A percentile compares a stretch with the other conserved stretches of the same genome.
Conservation (phyloP, 1,140 invertebrate species). For the Euwallacea similis region DNA sequence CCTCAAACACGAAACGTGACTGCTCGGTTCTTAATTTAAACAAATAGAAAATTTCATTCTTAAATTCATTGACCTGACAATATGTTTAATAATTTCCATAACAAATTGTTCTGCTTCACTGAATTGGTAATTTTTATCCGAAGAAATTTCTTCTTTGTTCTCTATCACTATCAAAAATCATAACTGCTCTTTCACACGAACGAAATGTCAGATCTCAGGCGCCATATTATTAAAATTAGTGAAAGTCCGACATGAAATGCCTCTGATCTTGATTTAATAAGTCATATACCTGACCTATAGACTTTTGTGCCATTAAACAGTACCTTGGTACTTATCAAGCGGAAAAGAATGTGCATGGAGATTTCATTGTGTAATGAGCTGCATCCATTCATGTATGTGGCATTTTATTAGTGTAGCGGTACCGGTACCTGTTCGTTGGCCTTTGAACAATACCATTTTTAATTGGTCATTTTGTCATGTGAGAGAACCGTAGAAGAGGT, state of each 20-base stretch:
- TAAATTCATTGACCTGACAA: too few relatives aligned
- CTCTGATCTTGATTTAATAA: neutral
- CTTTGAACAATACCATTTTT: neutral
- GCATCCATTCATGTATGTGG: constrained; percentile 5
- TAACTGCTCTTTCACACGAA: neutral
- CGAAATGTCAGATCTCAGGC: neutral
- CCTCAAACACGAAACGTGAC: too few relatives aligned
- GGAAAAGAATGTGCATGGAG: neutral
- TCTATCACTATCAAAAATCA: neutral
- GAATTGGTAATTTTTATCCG: too few relatives aligned
- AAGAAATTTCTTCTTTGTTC: too few relatives aligned
- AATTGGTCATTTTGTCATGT: neutral
- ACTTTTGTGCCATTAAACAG: neutral
- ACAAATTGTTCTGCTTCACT: too few relatives aligned
- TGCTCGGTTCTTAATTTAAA: too few relatives aligned
- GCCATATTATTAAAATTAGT: constrained; percentile 4
- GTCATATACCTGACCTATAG: neutral
- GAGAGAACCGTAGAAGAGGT: too few relatives aligned
- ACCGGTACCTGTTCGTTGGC: neutral
- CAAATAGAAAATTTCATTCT: too few relatives aligned
- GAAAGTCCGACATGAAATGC: neutral
- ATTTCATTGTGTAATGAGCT: constrained; percentile 7
- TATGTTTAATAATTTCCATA: too few relatives aligned
- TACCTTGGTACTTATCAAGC: constrained; percentile 2
- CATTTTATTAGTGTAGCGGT: neutral